Percentiles rank a stretch among this genome's conserved stretches.
These are phyloP conservation scores for Tubulanus polymorphus DNA, from an alignment of 2,888 invertebrate genomes.

Conservation along the genomic window DNA sequence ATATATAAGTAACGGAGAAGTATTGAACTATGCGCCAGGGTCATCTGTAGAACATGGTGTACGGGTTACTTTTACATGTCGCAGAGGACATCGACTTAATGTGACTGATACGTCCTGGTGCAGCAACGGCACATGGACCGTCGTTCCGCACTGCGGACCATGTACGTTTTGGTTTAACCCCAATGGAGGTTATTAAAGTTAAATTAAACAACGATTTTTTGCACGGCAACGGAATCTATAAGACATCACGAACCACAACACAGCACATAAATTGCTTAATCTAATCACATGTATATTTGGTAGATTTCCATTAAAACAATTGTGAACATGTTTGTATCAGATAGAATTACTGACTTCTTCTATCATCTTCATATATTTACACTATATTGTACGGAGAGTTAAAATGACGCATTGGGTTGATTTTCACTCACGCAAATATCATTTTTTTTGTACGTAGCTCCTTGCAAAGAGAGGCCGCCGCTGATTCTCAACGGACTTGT, in stretches of 20 bases:
- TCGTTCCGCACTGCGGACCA: slow-evolving; percentile 83
- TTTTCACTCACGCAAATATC: too few relatives aligned
- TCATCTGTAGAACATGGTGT: slow-evolving; percentile 35
- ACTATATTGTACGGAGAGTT: too few relatives aligned
- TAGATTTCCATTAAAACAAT: too few relatives aligned
- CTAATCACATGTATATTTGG: too few relatives aligned
- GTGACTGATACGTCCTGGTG: slow-evolving; percentile 65
- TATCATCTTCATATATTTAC: too few relatives aligned
- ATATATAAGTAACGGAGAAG: slow-evolving; percentile 57
- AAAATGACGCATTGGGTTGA: too few relatives aligned
- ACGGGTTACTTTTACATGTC: slow-evolving; percentile 33
- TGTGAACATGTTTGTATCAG: neutral
- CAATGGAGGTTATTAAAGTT: too few relatives aligned
- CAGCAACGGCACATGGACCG: slow-evolving; percentile 93
- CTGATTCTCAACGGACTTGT: slow-evolving; percentile 91
- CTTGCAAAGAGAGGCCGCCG: slow-evolving; percentile 78
- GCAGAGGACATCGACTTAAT: slow-evolving; percentile 33
- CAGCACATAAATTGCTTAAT: too few relatives aligned
- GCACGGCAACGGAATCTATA: too few relatives aligned
- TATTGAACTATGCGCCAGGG: slow-evolving; percentile 27
- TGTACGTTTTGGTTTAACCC: too few relatives aligned
- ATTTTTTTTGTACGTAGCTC: slow-evolving; percentile 52
- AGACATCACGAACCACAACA: too few relatives aligned
- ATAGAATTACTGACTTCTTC: neutral
- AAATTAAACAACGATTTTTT: too few relatives aligned